These are phyloP conservation scores for Mythimna vitellina DNA, from an alignment of 2,888 invertebrate species.

Conservation along the genomic window DNA sequence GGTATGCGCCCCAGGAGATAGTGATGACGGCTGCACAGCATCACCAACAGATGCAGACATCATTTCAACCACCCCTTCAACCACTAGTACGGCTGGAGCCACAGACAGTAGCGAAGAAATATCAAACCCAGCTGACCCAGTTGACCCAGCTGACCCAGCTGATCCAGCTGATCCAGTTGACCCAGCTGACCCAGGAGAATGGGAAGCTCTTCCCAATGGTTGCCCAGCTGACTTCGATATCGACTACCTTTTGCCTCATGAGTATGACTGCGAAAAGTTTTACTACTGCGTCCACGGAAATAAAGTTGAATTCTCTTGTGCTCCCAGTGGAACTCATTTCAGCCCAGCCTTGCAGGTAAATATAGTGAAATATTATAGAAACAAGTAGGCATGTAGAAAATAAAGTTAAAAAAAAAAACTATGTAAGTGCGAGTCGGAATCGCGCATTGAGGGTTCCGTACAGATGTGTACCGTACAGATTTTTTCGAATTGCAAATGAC, in stretches of 20 bases:
- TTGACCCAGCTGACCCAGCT: too few species aligned
- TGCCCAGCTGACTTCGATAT: constrained; percentile 65
- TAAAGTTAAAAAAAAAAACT: too few species aligned
- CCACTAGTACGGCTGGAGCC: neutral
- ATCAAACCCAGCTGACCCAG: neutral
- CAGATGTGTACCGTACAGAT: too few species aligned
- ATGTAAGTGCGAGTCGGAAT: too few species aligned
- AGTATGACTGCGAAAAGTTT: constrained; percentile 64
- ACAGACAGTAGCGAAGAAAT: neutral
- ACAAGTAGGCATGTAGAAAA: too few species aligned
- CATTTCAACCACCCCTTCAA: neutral
- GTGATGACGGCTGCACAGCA: neutral
- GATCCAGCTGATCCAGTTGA: too few species aligned
- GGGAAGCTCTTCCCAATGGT: constrained; percentile 57
- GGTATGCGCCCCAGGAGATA: neutral
- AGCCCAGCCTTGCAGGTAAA: too few species aligned
- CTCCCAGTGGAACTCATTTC: too few species aligned
- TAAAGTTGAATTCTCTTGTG: neutral
- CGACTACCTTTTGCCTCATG: constrained; percentile 66
- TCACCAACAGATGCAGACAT: neutral
- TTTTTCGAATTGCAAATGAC: too few species aligned
- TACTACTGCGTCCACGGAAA: constrained; percentile 54
- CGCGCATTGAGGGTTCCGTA: too few species aligned
- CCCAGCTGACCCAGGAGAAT: neutral
- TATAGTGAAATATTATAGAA: too few species aligned